phyloP scores from a whole-genome alignment of 2,888 invertebrate genomes.

The Meganola albula region DNA sequence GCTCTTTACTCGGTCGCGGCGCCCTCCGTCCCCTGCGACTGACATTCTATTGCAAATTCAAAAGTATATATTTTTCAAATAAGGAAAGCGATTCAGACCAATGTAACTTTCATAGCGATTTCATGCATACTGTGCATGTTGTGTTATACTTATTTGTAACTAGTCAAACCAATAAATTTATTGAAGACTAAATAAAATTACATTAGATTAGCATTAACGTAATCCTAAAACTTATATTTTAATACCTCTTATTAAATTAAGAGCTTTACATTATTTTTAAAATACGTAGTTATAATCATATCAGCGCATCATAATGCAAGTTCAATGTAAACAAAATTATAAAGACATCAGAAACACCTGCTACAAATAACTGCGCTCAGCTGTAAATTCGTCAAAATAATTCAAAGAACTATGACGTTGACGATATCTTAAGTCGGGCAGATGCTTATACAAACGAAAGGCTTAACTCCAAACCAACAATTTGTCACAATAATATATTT shows the following conservation, averaged over 20 bases:
- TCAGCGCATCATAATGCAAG: too few relatives aligned
- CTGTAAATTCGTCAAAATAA: conserved; percentile 32
- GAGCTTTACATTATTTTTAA: too few relatives aligned
- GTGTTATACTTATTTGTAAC: too few relatives aligned
- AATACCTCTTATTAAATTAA: too few relatives aligned
- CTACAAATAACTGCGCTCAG: conserved; percentile 12
- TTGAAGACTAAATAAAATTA: too few relatives aligned
- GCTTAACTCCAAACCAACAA: conserved; percentile 61
- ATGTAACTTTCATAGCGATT: conserved; percentile 56
- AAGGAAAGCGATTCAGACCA: conserved; percentile 55
- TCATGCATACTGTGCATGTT: too few relatives aligned
- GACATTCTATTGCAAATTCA: conserved; percentile 70
- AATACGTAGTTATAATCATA: too few relatives aligned
- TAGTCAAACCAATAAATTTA: too few relatives aligned
- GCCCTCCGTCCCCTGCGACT: conserved; percentile 58
- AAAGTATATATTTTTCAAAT: conserved; percentile 64
- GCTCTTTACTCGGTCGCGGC: conserved; percentile 66
- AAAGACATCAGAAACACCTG: conserved; percentile 19
- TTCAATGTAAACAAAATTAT: conserved; percentile 11
- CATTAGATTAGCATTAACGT: too few relatives aligned
- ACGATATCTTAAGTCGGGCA: conserved; percentile 40
- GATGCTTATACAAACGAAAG: conserved; percentile 55
- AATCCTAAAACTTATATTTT: too few relatives aligned
- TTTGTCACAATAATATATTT: conserved; percentile 72
- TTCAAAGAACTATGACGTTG: conserved; percentile 40